Conservation (phyloP, 2,113 vertebrate species). For the Sturnira hondurensis region DNA sequence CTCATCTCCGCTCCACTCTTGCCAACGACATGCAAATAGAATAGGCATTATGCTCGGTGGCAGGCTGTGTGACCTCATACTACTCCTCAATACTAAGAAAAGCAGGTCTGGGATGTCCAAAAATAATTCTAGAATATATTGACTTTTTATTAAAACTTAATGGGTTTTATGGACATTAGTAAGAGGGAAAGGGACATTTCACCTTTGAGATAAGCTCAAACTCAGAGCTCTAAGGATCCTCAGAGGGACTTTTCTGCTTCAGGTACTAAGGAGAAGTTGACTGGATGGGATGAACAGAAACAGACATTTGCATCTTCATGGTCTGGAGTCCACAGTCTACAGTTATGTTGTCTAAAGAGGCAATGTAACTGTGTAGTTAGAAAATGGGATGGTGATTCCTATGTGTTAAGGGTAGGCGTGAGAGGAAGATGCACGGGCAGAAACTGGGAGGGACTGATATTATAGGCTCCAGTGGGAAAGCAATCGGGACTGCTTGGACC, state of each 20-base stretch:
- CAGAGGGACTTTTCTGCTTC: neutral
- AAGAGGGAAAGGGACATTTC: neutral
- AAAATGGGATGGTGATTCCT: neutral
- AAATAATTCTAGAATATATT: neutral
- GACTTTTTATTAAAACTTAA: neutral
- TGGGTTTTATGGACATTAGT: neutral
- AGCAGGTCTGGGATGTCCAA: neutral
- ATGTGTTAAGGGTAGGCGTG: neutral
- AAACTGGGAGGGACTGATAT: neutral
- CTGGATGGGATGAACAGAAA: neutral
- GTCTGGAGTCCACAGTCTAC: neutral
- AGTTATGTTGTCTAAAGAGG: neutral
- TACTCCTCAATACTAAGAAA: neutral
- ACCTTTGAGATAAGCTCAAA: neutral
- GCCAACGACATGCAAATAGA: neutral
- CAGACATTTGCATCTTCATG: neutral
- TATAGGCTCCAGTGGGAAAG: neutral
- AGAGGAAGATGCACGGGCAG: neutral
- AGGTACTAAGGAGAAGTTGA: neutral
- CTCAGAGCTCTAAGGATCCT: neutral
- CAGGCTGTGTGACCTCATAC: neutral
- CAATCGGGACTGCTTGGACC: neutral
- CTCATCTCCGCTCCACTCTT: neutral
- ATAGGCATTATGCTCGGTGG: accelerated
- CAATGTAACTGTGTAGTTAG: neutral